Percentiles rank a stretch among this genome's conserved stretches.
Evolutionary conservation across 2,113 vertebrate species (phyloP).

Genomic region (Muntiacus muntjak): DNA sequence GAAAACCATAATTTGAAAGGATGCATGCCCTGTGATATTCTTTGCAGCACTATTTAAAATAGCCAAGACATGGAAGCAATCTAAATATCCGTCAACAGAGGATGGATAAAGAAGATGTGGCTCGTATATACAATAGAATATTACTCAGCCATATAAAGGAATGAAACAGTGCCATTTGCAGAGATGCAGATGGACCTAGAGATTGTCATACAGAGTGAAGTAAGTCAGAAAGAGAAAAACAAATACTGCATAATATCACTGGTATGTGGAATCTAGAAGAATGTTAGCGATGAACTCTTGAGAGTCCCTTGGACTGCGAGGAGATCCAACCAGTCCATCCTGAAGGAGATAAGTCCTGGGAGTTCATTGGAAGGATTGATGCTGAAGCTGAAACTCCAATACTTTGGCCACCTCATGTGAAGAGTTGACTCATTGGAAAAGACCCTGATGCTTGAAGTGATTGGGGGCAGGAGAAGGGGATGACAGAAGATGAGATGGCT

Average conservation of each 20-base stretch:
- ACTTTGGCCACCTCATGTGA: too few relatives aligned
- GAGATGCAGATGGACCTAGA: background rate
- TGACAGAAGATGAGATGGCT: too few relatives aligned
- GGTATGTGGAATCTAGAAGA: background rate
- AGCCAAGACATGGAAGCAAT: background rate
- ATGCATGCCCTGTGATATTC: background rate
- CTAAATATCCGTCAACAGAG: background rate
- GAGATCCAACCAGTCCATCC: too few relatives aligned
- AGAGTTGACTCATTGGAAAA: too few relatives aligned
- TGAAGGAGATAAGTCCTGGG: too few relatives aligned
- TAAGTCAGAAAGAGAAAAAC: background rate
- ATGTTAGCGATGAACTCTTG: background rate
- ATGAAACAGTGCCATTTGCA: background rate
- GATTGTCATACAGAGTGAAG: background rate
- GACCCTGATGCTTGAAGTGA: too few relatives aligned
- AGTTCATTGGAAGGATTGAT: too few relatives aligned
- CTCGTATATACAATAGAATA: background rate
- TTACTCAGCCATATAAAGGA: background rate
- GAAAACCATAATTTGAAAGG: background rate
- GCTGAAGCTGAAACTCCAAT: too few relatives aligned
- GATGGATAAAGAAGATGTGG: background rate
- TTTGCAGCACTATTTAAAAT: background rate
- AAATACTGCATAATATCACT: background rate
- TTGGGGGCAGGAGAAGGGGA: too few relatives aligned
- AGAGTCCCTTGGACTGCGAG: too few relatives aligned